Base-by-base conservation (phyloP, 2,113 vertebrate species). In the Rhynchomys soricoides region DNA sequence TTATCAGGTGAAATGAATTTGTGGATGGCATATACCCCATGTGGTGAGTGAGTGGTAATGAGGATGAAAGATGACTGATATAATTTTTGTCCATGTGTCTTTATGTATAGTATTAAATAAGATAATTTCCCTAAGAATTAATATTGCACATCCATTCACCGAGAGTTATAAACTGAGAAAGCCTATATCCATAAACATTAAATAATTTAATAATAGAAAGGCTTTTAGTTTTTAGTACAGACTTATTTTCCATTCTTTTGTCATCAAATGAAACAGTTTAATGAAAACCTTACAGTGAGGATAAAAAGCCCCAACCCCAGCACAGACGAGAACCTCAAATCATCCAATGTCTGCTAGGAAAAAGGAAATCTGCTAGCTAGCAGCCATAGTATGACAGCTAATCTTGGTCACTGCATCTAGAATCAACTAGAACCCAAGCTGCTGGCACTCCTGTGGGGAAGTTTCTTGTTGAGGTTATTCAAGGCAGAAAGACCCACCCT, bases 141-240 rank as follows among this genome's bases (percentile, higher is more conserved):
- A 71, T 94, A 70, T 86, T 91, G 59, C 92, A 26, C 55, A 93
- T 81, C 21, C 26, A 91, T 70, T 11, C 66, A 90, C 26, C 88
- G 82, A 86, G 82, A 79, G 45, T 34, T 66, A 37, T 62, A 81
- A 70, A 74, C 83, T 66, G 66, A n/a, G 55, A 93, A 95, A 52
- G 24, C 16, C 48, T 81, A 5, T 93, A 78, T 79, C 95, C 31
- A 88, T 50, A 62, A 90, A 94, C 29, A 77, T 24, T 83, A 50
- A 55, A 71, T 81, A 89, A 81, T 86, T 95, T 86, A 95, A 64
- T n/a, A 91, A 62, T 26, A 87, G 70, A 87, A 57, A 4, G 19
- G 37, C 37, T 91, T 57, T 15, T 31, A 71, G 55, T 45, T 87
- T 78, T 92, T 92, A 62, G 37, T 68, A 86, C 74, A 37, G 11